phyloP scores from a whole-genome alignment of 2,888 invertebrate species.

The Tiliacea aurago region DNA sequence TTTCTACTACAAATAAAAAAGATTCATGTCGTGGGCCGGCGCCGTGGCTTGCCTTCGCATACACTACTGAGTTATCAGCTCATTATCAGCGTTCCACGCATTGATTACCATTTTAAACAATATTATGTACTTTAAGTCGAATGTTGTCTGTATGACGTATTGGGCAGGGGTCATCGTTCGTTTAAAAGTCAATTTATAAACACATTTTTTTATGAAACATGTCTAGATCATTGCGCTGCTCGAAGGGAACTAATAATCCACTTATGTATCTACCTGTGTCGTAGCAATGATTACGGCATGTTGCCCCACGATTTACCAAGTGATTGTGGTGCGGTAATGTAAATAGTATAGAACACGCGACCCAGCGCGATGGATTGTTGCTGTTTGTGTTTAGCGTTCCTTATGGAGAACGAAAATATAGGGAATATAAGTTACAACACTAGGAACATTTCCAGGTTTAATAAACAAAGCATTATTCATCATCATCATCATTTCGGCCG shows the following conservation, averaged over 20 bases:
- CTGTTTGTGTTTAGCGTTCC: background rate
- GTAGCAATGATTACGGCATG: conserved; percentile 9
- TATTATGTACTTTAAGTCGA: conserved; percentile 71
- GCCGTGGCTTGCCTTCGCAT: conserved; percentile 66
- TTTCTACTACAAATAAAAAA: conserved; percentile 35
- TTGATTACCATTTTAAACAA: conserved; percentile 83
- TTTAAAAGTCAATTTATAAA: conserved; percentile 51
- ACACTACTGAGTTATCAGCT: conserved; percentile 81
- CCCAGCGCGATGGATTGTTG: background rate
- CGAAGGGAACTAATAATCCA: conserved; percentile 22
- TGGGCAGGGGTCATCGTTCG: conserved; percentile 70
- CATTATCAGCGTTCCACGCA: conserved; percentile 78
- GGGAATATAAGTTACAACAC: background rate
- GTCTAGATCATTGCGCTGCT: conserved; percentile 16
- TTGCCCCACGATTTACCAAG: conserved; percentile 33
- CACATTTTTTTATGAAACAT: conserved; percentile 33
- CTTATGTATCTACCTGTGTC: conserved; percentile 18
- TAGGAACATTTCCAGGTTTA: background rate
- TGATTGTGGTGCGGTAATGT: background rate
- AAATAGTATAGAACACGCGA: conserved; percentile 21
- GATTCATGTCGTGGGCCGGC: conserved; percentile 69
- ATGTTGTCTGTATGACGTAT: conserved; percentile 70
- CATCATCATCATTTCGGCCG: too few relatives aligned
- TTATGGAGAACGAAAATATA: background rate
- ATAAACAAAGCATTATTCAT: too few relatives aligned